These are phyloP conservation scores for Chelmon rostratus DNA, from an alignment of 2,797 vertebrate genomes.

Conservation along the genomic window DNA sequence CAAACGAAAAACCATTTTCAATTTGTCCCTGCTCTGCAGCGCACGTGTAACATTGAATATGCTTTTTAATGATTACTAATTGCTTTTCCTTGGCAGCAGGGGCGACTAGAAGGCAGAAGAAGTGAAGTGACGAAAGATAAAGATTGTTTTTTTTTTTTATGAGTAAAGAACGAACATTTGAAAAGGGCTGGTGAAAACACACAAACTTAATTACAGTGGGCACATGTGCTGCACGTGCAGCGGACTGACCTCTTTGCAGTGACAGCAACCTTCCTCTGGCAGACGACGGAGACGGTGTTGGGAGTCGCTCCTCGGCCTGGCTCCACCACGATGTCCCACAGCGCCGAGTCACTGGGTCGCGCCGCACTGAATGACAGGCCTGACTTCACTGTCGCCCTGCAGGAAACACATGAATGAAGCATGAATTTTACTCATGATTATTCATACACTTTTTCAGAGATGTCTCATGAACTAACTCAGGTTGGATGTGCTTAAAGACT, in stretches of 20 bases:
- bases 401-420: slow-evolving; percentile 30
- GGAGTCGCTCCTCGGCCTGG: slow-evolving; percentile 72
- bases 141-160: not conserved
- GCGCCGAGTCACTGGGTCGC: slow-evolving; percentile 80
- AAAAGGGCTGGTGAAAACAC: slow-evolving; percentile 5
- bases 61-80: slow-evolving; percentile 31
- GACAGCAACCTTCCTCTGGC: slow-evolving; percentile 77
- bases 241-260: slow-evolving; percentile 82
- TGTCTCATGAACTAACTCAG: not conserved
- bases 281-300: slow-evolving; percentile 80
- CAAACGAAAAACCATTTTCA: slow-evolving; percentile 10
- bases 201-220: not conserved
- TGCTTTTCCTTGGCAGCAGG: slow-evolving; percentile 3
- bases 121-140: slow-evolving; percentile 5
- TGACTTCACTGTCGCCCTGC: slow-evolving; percentile 78
- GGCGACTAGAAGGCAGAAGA: slow-evolving; percentile 18
- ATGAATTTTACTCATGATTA: not conserved
- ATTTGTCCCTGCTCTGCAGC: slow-evolving; percentile 7
- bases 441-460: not conserved
- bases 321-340: slow-evolving; percentile 83
- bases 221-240: not conserved
- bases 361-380: slow-evolving; percentile 82
- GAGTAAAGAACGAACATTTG: slow-evolving; percentile 1
- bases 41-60: not conserved
- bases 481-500: not conserved